These are phyloP conservation scores for Eupithecia subumbrata DNA, from an alignment of 2,888 invertebrate genomes.

Conservation along the genomic window DNA sequence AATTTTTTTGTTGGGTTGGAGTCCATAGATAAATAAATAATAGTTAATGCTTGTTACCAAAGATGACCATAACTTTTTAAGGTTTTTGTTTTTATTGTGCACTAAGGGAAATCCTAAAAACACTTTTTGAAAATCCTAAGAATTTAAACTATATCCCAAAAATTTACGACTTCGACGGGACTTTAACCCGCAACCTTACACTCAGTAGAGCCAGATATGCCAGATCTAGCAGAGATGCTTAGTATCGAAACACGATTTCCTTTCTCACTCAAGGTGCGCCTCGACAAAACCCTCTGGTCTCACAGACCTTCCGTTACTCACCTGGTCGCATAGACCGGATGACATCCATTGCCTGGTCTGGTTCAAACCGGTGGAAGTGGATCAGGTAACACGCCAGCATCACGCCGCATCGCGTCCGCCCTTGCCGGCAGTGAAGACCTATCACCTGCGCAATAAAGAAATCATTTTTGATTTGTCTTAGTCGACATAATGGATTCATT, in stretches of 20 bases:
- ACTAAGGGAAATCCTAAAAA: too few species aligned
- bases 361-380: slow-evolving; percentile 84
- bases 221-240: background rate
- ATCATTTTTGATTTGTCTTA: background rate
- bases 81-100: too few species aligned
- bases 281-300: background rate
- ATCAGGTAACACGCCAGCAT: slow-evolving; percentile 90
- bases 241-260: background rate
- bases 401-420: slow-evolving; percentile 88
- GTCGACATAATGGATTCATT: background rate
- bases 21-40: too few species aligned
- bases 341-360: slow-evolving; percentile 85
- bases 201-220: background rate
- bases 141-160: too few species aligned
- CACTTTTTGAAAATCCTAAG: too few species aligned
- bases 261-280: background rate
- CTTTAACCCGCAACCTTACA: too few species aligned
- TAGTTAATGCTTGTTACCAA: too few species aligned
- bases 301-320: slow-evolving; percentile 32
- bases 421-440: slow-evolving; percentile 88
- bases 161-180: too few species aligned
- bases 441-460: slow-evolving; percentile 80
- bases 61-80: too few species aligned
- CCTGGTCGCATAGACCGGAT: slow-evolving; percentile 84
- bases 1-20: too few species aligned